A percentile compares a stretch with the other conserved stretches of the same genome.
Evolutionary conservation across 2,888 invertebrate genomes (phyloP).

Genomic region (Pecten maximus): DNA sequence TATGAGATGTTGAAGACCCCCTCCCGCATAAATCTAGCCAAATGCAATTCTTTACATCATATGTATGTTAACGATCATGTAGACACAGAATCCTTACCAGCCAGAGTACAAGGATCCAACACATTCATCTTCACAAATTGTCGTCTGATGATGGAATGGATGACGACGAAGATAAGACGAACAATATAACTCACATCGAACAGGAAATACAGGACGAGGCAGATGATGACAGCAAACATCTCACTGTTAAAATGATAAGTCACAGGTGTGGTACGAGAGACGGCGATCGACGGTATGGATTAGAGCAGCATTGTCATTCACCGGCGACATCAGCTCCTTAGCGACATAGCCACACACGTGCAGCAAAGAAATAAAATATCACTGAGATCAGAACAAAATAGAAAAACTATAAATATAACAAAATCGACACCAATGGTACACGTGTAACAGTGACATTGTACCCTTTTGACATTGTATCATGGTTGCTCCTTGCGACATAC

Average conservation of each 20-base stretch:
- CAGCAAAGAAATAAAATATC: no score
- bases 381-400: no score
- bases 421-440: no score
- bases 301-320: not conserved
- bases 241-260: not conserved
- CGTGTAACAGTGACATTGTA: no score
- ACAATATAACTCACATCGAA: not conserved
- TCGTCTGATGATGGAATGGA: not conserved
- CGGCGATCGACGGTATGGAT: not conserved
- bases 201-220: not conserved
- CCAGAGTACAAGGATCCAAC: not conserved
- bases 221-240: not conserved
- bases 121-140: not conserved
- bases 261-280: not conserved
- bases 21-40: no score
- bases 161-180: constrained; percentile 10
- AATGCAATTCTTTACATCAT: no score
- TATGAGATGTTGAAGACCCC: no score
- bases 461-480: no score
- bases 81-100: not conserved
- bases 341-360: no score
- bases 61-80: no score
- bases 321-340: not conserved
- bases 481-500: no score
- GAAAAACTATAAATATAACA: no score